Evolutionary conservation across 2,113 vertebrate genomes (phyloP).

Genomic region (Zosterops borbonicus): DNA sequence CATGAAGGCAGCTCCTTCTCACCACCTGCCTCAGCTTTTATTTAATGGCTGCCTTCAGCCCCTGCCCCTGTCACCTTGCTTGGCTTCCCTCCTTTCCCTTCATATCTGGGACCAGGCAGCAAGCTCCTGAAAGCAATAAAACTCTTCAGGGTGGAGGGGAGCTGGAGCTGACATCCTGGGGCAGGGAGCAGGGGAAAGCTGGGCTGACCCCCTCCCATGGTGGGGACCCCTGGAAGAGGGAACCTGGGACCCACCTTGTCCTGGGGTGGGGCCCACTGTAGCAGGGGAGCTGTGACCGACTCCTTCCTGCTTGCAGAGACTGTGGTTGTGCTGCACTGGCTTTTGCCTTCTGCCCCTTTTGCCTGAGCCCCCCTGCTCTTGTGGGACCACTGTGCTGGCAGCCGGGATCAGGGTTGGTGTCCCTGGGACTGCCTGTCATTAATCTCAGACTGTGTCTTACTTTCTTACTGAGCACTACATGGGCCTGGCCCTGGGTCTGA

Average conservation of each 20-base stretch:
- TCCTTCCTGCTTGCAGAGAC: neutral
- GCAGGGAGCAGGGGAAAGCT: neutral
- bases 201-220: neutral
- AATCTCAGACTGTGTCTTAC: constrained; percentile 53
- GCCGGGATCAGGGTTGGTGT: rapidly evolving
- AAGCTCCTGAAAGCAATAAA: neutral
- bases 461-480: constrained; percentile 43
- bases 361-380: neutral
- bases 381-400: constrained; percentile 25
- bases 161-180: neutral
- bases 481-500: neutral
- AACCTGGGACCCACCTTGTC: neutral
- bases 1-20: neutral
- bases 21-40: rapidly evolving
- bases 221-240: no score
- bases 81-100: neutral
- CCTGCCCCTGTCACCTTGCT: neutral
- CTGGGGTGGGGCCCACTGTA: no score
- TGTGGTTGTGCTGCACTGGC: neutral
- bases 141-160: neutral
- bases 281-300: neutral
- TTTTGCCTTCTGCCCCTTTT: neutral
- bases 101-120: neutral
- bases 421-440: neutral
- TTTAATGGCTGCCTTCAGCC: constrained; percentile 15